Base-by-base conservation (phyloP, 2,888 invertebrate genomes). In the Nezara viridula region DNA sequence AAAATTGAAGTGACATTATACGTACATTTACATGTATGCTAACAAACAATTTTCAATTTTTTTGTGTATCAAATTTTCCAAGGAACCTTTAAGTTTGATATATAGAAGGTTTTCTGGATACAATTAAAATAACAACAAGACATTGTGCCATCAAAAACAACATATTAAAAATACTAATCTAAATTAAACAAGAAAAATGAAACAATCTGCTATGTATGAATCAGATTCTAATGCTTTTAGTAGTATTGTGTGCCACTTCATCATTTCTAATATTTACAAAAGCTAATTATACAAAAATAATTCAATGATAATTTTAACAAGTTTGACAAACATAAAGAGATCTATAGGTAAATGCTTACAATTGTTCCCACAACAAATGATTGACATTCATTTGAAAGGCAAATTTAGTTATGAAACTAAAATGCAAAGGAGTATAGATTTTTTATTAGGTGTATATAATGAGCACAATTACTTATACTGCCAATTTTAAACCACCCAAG, bases 201-300 rank as follows among this genome's bases (percentile, higher is more conserved):
- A 86, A 60, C 24, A 86, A 55, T 86, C 44, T 86, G 55, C 40
- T 55, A n/a, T n/a, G 21, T 50, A 40, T 55, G 32, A 40, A 60
- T 86, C 86, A 86, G 86, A 86, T 60, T 44, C 86, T 86, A 60
- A 55, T 24, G 2, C 16, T 40, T 52, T 32, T n/a, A 37, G 9
- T 24, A 55, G 55, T 86, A 19, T 40, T 44, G 21, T 55, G 86
- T 60, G 86, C 86, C 86, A 86, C 40, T 60, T 86, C 40, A 86
- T 86, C 55, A 40, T 55, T 86, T 52, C 0, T 44, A 0, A n/a
- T 27, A 40, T 86, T 47, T 50, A 86, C 27, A 32, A 86, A 86
- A 50, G 24, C 21, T 50, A n/a, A 40, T 40, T 37, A 16, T 86
- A 86, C 55, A 55, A 86, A 86, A 86, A 86, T 86, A 86, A 50